Evolutionary conservation across 1,140 invertebrate genomes (phyloP).

Genomic region (Scylla paramamosain): DNA sequence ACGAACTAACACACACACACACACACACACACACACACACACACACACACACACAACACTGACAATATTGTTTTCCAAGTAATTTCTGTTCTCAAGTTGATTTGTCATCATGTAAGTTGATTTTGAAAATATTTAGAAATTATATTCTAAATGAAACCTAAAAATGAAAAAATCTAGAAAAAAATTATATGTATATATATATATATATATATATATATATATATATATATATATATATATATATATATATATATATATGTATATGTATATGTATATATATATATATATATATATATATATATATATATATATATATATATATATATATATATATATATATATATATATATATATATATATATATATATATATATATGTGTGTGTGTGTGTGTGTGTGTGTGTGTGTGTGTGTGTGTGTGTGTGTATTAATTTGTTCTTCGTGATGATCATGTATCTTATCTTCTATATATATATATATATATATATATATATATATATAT

Average conservation of each 20-base stretch:
- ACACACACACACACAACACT: background rate
- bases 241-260: slow-evolving; percentile 7
- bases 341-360: slow-evolving; percentile 45
- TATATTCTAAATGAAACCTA: background rate
- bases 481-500: background rate
- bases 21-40: slow-evolving; percentile 25
- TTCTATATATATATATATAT: too few relatives aligned
- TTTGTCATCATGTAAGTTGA: background rate
- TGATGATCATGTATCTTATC: background rate
- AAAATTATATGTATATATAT: slow-evolving; percentile 5
- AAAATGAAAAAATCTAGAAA: background rate
- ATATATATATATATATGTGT: background rate
- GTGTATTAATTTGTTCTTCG: background rate
- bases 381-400: slow-evolving; percentile 1
- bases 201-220: slow-evolving; percentile 48
- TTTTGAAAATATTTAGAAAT: background rate
- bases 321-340: slow-evolving; percentile 56
- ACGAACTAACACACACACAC: background rate
- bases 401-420: background rate
- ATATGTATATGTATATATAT: slow-evolving; percentile 17
- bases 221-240: slow-evolving; percentile 46
- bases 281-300: slow-evolving; percentile 25
- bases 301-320: slow-evolving; percentile 59
- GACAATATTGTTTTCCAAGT: background rate
- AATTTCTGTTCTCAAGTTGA: background rate